Percentiles rank a stretch among this genome's conserved stretches.
These are phyloP conservation scores for Schlechtendalia chinensis DNA, from an alignment of 1,140 invertebrate species.

Conservation along the genomic window DNA sequence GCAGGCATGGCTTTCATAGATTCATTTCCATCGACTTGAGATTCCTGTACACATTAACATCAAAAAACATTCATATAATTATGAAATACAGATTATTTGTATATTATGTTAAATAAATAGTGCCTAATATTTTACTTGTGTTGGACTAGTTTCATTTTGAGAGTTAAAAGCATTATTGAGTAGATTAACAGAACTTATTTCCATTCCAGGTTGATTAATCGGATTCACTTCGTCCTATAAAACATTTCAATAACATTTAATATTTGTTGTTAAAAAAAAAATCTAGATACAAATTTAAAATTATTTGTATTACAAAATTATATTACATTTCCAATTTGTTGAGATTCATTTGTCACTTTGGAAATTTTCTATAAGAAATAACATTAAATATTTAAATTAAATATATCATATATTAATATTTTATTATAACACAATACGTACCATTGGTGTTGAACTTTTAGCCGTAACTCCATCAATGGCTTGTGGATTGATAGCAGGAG, in stretches of 20 bases:
- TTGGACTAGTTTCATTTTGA: conserved; percentile 6
- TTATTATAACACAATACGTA: background rate
- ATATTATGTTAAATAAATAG: background rate
- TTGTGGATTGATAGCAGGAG: conserved; percentile 52
- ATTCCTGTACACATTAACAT: conserved; percentile 24
- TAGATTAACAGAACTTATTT: background rate
- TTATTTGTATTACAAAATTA: background rate
- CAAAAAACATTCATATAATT: background rate
- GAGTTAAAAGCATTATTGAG: background rate
- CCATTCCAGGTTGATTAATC: conserved; percentile 36
- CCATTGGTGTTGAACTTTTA: conserved; percentile 40
- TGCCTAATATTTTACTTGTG: background rate
- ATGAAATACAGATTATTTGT: background rate
- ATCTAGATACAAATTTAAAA: background rate
- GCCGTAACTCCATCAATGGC: conserved; percentile 48
- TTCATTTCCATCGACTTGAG: conserved; percentile 27
- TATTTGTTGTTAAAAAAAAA: background rate
- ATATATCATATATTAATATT: background rate
- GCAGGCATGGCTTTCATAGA: conserved; percentile 30
- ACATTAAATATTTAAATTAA: conserved; percentile 16
- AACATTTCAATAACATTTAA: background rate
- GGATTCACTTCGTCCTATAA: conserved; percentile 18
- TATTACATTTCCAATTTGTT: background rate
- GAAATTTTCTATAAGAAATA: conserved; percentile 22
- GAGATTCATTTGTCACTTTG: background rate